Base-by-base conservation (phyloP, 2,888 invertebrate genomes). In the Hirtodrosophila duncani region DNA sequence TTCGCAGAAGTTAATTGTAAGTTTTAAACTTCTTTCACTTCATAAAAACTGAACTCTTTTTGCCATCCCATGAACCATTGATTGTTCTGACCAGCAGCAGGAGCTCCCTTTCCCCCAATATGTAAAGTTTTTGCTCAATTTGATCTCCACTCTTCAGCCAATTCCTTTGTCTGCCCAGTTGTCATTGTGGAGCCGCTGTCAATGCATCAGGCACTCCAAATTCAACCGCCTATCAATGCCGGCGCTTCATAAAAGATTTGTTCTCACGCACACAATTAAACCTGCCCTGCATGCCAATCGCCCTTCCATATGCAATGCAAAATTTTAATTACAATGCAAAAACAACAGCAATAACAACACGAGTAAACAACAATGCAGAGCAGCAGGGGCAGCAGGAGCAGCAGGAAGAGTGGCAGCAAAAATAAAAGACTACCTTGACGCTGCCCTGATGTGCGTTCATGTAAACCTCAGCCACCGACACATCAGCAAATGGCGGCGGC, bases 401-500 rank as follows among this genome's bases (percentile, higher is more conserved):
- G 8, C 23, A 23, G 16, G 8, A 7, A 14, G 24, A 1, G 13
- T 1, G 26, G n/a, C 7, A 9, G 18, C n/a, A 13, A 39, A 26
- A 39, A 39, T 29, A 39, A 46, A 37, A 46, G 52, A 48, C 37
- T 50, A 56, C 61, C 60, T 60, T 48, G 53, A 41, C 45, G 52
- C 52, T 55, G 51, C 39, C n/a, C n/a, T 56, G 51, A 30, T 34
- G 58, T 43, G 67, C 48, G 51, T 36, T 43, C 51, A 48, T 78
- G 66, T 58, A 77, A 80, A 80, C 80, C 74, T 77, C 78, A 72
- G 74, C 30, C 42, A 62, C 69, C 67, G 65, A 80, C 72, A 77
- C 77, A 79, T 79, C 74, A 78, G 78, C 67, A 79, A 78, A 79
- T 71, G 72, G 79, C 74, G 67, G 67, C 69, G 74, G 65, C 81